These are phyloP conservation scores for Pinna nobilis DNA, from an alignment of 1,140 invertebrate species.

Conservation along the genomic window DNA sequence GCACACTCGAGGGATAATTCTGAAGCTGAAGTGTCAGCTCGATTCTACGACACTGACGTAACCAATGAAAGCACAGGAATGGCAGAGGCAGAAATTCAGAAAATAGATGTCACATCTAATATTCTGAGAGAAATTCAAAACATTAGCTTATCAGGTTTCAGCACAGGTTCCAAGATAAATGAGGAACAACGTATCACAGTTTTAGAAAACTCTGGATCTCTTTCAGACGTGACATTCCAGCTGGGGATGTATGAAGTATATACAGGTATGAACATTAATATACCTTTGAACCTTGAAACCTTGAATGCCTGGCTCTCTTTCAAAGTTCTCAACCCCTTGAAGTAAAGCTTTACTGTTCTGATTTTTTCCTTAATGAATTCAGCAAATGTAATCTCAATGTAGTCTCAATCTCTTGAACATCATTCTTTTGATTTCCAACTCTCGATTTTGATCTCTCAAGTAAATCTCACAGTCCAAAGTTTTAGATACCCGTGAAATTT, in stretches of 20 bases:
- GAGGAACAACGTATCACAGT: conserved; percentile 46
- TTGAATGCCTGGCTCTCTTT: too few relatives aligned
- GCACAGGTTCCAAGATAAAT: conserved; percentile 2
- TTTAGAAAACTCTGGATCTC: conserved; percentile 15
- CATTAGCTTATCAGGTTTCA: neutral
- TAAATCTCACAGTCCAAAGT: too few relatives aligned
- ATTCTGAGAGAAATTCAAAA: conserved; percentile 34
- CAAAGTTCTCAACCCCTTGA: too few relatives aligned
- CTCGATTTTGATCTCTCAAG: too few relatives aligned
- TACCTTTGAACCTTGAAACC: neutral
- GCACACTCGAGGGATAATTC: neutral
- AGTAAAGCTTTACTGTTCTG: too few relatives aligned
- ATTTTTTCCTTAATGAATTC: too few relatives aligned
- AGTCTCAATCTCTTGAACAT: too few relatives aligned
- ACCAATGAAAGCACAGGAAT: conserved; percentile 28
- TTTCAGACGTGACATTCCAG: conserved; percentile 30
- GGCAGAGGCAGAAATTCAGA: conserved; percentile 42
- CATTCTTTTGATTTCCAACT: too few relatives aligned
- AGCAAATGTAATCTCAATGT: too few relatives aligned
- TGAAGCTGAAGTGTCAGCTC: conserved; percentile 36
- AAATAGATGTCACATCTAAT: conserved; percentile 21
- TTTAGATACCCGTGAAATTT: too few relatives aligned
- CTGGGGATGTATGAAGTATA: conserved; percentile 49
- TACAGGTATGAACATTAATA: conserved; percentile 45
- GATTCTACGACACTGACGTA: conserved; percentile 36